Conservation (phyloP, 2,113 vertebrate genomes). For the Aspidoscelis tigris region DNA sequence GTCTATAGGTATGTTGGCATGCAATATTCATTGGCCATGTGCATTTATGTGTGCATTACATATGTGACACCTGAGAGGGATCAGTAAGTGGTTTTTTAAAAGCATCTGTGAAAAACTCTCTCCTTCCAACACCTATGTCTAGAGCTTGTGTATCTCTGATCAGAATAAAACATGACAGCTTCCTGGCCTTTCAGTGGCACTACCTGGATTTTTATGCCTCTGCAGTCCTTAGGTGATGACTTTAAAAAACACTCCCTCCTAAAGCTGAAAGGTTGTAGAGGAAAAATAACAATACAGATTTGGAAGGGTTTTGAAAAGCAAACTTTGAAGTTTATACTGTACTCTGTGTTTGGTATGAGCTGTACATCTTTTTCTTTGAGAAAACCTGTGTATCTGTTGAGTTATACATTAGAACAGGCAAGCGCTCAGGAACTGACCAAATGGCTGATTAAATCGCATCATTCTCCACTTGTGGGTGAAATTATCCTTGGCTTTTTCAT, state of each 20-base stretch:
- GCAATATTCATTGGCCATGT: constrained; percentile 8
- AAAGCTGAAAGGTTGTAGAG: constrained; percentile 9
- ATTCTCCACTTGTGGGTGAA: constrained; percentile 73
- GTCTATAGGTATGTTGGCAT: constrained; percentile 52
- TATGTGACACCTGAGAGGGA: not conserved
- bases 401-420: constrained; percentile 62
- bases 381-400: constrained; percentile 57
- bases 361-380: not conserved
- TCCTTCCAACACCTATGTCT: not conserved
- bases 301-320: not conserved
- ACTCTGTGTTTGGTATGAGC: not conserved
- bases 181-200: constrained; percentile 45
- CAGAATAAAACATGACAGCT: constrained; percentile 44
- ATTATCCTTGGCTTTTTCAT: constrained; percentile 43
- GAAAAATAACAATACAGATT: not conserved
- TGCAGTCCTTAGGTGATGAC: constrained; percentile 40
- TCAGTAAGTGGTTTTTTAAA: not conserved
- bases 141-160: not conserved
- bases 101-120: not conserved
- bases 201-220: not conserved
- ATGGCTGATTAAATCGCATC: constrained; percentile 72
- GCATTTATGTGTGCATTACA: not conserved
- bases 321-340: constrained; percentile 11
- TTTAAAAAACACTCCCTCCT: constrained; percentile 23
- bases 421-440: constrained; percentile 64